phyloP scores from a whole-genome alignment of 2,113 vertebrate genomes.

The Corythornis madagascariensis region DNA sequence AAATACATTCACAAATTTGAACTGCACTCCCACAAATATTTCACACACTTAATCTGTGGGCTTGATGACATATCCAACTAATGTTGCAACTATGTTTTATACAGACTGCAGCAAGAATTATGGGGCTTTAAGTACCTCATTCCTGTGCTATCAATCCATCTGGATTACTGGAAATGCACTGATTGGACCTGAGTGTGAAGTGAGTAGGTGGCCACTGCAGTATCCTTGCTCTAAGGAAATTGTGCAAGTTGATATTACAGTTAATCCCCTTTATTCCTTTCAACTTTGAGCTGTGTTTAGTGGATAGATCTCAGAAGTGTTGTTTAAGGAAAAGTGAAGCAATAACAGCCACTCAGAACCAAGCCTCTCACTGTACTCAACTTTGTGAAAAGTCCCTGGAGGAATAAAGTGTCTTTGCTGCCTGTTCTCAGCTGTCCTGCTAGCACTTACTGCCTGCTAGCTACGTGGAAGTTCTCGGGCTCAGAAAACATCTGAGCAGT shows the following conservation, averaged over 20 bases:
- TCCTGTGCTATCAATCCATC: neutral
- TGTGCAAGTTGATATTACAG: neutral
- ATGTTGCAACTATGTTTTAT: neutral
- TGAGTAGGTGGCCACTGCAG: neutral
- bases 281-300: neutral
- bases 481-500: neutral
- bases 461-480: fast-evolving
- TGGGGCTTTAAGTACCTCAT: neutral
- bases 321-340: neutral
- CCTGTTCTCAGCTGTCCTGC: neutral
- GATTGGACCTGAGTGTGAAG: neutral
- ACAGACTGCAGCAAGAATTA: neutral
- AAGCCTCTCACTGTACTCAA: neutral
- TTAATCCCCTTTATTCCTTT: neutral
- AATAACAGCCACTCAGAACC: neutral
- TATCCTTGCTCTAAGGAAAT: neutral
- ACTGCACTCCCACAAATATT: neutral
- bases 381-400: neutral
- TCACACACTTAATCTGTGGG: neutral
- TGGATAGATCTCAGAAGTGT: neutral
- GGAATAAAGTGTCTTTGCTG: neutral
- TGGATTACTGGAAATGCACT: neutral
- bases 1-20: neutral
- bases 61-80: neutral
- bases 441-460: neutral